Base-by-base conservation (phyloP, 2,888 invertebrate genomes). In the Azorinus chamasolen region DNA sequence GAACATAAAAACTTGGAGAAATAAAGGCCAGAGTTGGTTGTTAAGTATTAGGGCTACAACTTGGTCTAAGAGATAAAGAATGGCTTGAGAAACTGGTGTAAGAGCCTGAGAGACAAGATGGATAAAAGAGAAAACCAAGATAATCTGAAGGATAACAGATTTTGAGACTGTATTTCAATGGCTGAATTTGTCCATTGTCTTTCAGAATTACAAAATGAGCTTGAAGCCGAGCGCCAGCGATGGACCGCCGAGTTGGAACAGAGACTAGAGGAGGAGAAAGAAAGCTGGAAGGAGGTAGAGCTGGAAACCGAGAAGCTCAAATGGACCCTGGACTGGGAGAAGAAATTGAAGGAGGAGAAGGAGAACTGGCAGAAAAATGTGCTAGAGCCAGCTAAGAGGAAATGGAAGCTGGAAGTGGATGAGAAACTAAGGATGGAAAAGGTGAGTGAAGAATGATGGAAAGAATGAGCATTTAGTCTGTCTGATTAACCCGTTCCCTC, bases 221-320 rank as follows among this genome's bases (percentile, higher is more conserved):
- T 78, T 12, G 77, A 78, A 24, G 45, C 53, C 14, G 77, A 78
- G 50, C 53, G 63, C 48, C 77, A 78, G 45, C 72, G 69, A 59
- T 78, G 77, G 72, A 43, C 61, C 0, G 46, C 51, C 24, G 79
- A 78, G 22, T 32, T 82, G 14, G 79, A 74, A 61, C 48, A 63
- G n/a, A 32, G 68, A 22, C 37, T 76, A 16, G 73, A 70, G 22
- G 69, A 73, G 25, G 80, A 76, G 41, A 72, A 73, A 50, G 65
- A 76, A 14, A 66, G 79, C 37, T 79, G 79, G 79, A 57, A 57
- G 54, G 79, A 74, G n/a, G 63, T 79, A 10, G 79, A 79, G 46
- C 54, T 79, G n/a, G 79, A 79, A 51, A 79, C 79, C 2, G 71
- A 79, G 50, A 75, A 66, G 62, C 61, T 79, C 5, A 71, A 75